Base-by-base conservation (phyloP, 2,888 invertebrate species). In the Coleophora flavipennella region DNA sequence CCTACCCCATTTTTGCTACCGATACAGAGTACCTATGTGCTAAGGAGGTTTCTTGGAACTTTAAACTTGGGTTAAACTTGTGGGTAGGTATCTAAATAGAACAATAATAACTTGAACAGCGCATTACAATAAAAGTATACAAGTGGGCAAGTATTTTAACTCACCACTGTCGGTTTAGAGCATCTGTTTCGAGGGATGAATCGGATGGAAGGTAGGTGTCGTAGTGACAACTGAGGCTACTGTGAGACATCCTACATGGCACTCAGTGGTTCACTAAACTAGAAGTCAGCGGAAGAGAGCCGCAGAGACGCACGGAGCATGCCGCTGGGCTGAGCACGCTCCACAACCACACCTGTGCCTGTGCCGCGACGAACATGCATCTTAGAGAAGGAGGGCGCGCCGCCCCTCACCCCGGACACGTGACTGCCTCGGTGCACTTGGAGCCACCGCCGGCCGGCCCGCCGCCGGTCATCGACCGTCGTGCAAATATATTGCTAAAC, bases 191-290 rank as follows among this genome's bases (percentile, higher is more conserved):
- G 28, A 80, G 74, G 40, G 83, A 81, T 41, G 84, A 83, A 55
- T 84, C 84, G 48, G 84, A 84, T 46, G 80, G 84, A 45, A 81
- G 72, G 57, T 83, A 83, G 72, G 75, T 77, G 76, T 80, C 79
- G 62, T 81, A 83, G 64, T 78, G 81, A 76, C 76, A 79, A 69
- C 68, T 81, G 45, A 81, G 69, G 70, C 83, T 84, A 72, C 80
- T 83, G 73, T 83, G 84, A 71, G 84, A 83, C 84, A 84, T 84
- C 66, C 83, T 84, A 80, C 84, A 83, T 83, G 79, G 77, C 81
- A 79, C 74, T 70, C 63, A 54, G 62, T 55, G 58, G 54, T 70
- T 65, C 70, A 74, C 74, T 68, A 63, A 67, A 69, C 57, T 63
- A 56, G 45, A 55, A 62, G 59, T 66, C 61, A 71, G 53, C 71